Percentiles rank a stretch among this genome's conserved stretches.
Conservation (phyloP, 2,797 vertebrate genomes). For the Alosa sapidissima region DNA sequence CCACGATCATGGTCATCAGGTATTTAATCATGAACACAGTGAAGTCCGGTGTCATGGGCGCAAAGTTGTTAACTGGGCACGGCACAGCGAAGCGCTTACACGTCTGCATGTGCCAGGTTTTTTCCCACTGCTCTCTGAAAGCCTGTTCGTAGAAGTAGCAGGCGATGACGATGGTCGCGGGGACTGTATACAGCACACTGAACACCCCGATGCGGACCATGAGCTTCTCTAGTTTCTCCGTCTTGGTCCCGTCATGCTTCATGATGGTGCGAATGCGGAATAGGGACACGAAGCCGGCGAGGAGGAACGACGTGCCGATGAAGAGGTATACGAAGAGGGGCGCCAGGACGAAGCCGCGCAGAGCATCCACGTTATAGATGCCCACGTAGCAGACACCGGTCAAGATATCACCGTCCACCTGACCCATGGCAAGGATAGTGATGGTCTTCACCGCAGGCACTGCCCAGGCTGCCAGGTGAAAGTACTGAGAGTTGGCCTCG, state of each 20-base stretch:
- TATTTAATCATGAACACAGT: slow-evolving; percentile 94
- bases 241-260: slow-evolving; percentile 90
- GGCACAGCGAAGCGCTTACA: slow-evolving; percentile 85
- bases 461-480: slow-evolving; percentile 89
- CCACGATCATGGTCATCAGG: slow-evolving; percentile 91
- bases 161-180: slow-evolving; percentile 85
- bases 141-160: slow-evolving; percentile 92
- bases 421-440: slow-evolving; percentile 85
- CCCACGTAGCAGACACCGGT: slow-evolving; percentile 92
- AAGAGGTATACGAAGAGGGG: slow-evolving; percentile 89
- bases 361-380: slow-evolving; percentile 79
- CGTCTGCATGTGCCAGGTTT: slow-evolving; percentile 84
- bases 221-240: slow-evolving; percentile 89
- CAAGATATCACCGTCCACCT: slow-evolving; percentile 88
- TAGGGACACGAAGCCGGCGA: slow-evolving; percentile 88
- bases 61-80: slow-evolving; percentile 78
- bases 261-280: slow-evolving; percentile 91
- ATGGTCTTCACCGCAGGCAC: slow-evolving; percentile 89
- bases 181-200: slow-evolving; percentile 86
- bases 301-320: slow-evolving; percentile 86
- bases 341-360: slow-evolving; percentile 86
- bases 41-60: slow-evolving; percentile 85
- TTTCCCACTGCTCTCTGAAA: slow-evolving; percentile 86
- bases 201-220: slow-evolving; percentile 91
- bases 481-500: slow-evolving; percentile 87